Conservation (phyloP, 2,797 vertebrate species). For the Crocodylus rhombifer region DNA sequence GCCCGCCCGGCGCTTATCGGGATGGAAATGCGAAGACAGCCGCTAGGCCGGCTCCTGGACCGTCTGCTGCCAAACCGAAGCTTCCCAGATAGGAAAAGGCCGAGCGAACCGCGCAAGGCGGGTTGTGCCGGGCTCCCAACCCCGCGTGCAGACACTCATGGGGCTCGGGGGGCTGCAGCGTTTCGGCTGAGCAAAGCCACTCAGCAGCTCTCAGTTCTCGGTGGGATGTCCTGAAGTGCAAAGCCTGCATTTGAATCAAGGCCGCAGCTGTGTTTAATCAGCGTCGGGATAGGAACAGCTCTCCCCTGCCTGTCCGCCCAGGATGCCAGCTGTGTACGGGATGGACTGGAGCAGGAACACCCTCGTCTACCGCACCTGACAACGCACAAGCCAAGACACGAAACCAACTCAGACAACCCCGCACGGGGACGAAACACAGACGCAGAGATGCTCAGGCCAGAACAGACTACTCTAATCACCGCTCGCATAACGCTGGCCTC, state of each 20-base stretch:
- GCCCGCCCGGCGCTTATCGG: slow-evolving; percentile 31
- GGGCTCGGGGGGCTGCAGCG: background rate
- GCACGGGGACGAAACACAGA: background rate
- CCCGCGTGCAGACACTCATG: background rate
- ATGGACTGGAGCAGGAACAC: background rate
- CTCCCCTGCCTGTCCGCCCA: background rate
- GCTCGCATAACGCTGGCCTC: background rate
- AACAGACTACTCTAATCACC: background rate
- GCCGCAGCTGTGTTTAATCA: background rate
- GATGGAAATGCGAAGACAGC: slow-evolving; percentile 28
- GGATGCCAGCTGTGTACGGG: background rate
- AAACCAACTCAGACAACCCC: background rate
- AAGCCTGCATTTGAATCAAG: background rate
- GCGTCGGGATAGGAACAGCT: background rate
- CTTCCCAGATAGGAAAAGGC: background rate
- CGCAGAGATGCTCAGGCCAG: too few relatives aligned
- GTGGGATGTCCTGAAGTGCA: background rate
- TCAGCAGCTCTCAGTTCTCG: too few relatives aligned
- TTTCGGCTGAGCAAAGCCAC: too few relatives aligned
- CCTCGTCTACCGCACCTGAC: background rate
- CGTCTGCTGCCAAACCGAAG: background rate
- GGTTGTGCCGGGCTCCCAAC: background rate
- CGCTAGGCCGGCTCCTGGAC: background rate
- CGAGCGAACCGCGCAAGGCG: background rate
- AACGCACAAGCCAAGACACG: background rate